Percentiles rank a stretch among this genome's conserved stretches.
Conservation (phyloP, 2,113 vertebrate genomes). For the Poeciliopsis prolifica region DNA sequence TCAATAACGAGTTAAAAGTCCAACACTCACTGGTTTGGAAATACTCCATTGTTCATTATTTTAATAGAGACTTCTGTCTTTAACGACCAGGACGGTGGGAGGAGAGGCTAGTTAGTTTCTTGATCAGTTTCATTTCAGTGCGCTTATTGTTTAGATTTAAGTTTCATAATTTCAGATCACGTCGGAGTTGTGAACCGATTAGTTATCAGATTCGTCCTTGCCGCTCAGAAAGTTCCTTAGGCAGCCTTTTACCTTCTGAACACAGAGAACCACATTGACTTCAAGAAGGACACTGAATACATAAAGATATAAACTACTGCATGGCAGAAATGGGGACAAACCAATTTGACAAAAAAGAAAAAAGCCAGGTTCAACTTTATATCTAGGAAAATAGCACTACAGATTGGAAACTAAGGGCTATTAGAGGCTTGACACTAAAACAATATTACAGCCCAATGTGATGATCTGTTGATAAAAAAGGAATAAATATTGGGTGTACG, state of each 20-base stretch:
- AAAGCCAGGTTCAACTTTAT: neutral
- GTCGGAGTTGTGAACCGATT: neutral
- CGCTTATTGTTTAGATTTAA: neutral
- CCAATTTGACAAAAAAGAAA: neutral
- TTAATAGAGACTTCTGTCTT: no score
- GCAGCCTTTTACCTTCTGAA: neutral
- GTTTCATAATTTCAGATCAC: neutral
- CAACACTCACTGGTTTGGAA: neutral
- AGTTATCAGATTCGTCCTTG: no score
- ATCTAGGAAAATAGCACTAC: neutral
- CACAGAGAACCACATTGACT: neutral
- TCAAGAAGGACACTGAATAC: neutral
- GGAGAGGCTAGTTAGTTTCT: slow-evolving; percentile 9
- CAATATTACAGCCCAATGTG: no score
- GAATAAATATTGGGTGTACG: no score
- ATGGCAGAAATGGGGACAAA: neutral
- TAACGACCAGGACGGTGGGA: slow-evolving; percentile 9
- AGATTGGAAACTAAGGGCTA: neutral
- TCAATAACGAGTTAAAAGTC: neutral
- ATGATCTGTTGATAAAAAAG: no score
- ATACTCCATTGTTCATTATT: neutral
- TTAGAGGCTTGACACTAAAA: no score
- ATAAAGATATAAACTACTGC: no score
- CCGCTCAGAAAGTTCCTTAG: neutral
- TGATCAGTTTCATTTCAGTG: neutral